These are phyloP conservation scores for Ophraella communa DNA, from an alignment of 2,888 invertebrate genomes.

Conservation along the genomic window DNA sequence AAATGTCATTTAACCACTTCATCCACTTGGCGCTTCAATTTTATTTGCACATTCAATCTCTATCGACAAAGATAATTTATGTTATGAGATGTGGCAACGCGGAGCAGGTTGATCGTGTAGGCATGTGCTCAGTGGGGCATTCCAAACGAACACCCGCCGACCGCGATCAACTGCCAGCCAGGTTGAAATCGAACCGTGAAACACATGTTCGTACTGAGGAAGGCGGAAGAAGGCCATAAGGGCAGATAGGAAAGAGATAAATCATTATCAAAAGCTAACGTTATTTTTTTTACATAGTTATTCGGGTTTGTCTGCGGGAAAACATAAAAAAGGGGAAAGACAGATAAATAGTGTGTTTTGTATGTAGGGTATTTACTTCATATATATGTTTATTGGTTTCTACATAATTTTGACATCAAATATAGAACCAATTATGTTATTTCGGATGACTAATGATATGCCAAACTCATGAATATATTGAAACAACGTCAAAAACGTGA, in stretches of 20 bases:
- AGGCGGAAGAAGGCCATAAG: conserved; percentile 32
- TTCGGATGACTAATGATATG: too few relatives aligned
- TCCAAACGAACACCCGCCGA: conserved; percentile 17
- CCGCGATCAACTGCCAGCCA: conserved; percentile 33
- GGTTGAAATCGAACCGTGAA: conserved; percentile 36
- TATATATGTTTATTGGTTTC: background rate
- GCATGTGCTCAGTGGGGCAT: conserved; percentile 38
- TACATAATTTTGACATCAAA: background rate
- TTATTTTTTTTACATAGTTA: conserved; percentile 16
- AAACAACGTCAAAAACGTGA: background rate
- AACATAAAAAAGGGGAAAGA: background rate
- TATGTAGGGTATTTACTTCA: background rate
- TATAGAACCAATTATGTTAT: background rate
- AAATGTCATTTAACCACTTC: too few relatives aligned
- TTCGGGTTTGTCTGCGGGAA: background rate
- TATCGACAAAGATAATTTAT: background rate
- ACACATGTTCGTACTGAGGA: conserved; percentile 37
- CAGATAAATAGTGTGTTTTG: background rate
- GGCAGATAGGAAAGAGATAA: conserved; percentile 38
- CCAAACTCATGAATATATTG: background rate
- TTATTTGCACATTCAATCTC: conserved; percentile 17
- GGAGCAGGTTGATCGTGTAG: conserved; percentile 22
- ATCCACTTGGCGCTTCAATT: too few relatives aligned
- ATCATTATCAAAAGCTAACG: conserved; percentile 28
- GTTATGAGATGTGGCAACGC: conserved; percentile 26